Conservation (phyloP, 2,797 vertebrate species). For the Nannoperca obscura region DNA sequence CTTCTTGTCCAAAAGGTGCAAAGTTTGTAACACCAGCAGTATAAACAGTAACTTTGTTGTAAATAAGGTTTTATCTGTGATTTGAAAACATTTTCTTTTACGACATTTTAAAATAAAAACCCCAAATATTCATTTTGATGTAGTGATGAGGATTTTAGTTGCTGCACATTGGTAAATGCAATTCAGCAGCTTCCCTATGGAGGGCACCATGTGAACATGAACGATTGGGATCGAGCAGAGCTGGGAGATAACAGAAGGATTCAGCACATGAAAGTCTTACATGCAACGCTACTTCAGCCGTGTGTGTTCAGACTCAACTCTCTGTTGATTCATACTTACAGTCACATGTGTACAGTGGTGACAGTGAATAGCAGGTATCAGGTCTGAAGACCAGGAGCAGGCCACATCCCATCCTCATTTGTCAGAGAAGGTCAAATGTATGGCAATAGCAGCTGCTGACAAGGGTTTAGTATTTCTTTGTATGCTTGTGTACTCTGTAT, state of each 20-base stretch:
- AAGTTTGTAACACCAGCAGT: no score
- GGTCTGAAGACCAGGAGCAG: constrained; percentile 3
- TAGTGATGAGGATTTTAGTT: neutral
- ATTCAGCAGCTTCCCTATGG: constrained; percentile 56
- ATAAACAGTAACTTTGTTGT: no score
- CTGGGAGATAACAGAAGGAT: constrained; percentile 39
- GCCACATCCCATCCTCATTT: neutral
- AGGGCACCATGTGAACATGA: constrained; percentile 72
- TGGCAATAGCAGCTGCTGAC: neutral
- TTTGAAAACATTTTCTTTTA: constrained; percentile 5
- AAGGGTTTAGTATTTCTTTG: neutral
- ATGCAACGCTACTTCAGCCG: constrained; percentile 8
- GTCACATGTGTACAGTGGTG: constrained; percentile 18
- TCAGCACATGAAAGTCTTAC: constrained; percentile 3
- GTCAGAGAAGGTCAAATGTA: constrained; percentile 28
- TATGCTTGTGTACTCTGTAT: neutral
- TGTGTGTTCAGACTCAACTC: constrained; percentile 38
- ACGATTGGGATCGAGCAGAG: constrained; percentile 17
- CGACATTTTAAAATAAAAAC: constrained; percentile 1
- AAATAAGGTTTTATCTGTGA: no score
- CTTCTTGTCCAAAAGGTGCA: no score
- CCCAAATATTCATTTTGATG: neutral
- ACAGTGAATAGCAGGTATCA: constrained; percentile 6
- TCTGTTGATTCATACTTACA: constrained; percentile 13
- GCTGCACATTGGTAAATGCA: constrained; percentile 25